These are phyloP conservation scores for Oreotragus oreotragus DNA, from an alignment of 2,113 vertebrate species.

Conservation along the genomic window DNA sequence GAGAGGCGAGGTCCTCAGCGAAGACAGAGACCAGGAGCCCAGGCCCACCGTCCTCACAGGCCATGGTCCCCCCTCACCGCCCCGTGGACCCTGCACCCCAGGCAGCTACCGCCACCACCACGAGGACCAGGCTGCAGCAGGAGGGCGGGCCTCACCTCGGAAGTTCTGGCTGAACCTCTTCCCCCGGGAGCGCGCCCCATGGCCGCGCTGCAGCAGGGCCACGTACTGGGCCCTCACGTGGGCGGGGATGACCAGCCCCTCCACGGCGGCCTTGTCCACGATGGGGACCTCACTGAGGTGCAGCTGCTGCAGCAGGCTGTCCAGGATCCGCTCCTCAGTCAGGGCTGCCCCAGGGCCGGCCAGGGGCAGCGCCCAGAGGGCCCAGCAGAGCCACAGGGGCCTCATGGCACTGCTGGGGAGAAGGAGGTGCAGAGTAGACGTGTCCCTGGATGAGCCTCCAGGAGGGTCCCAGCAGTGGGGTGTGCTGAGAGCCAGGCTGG, in stretches of 20 bases:
- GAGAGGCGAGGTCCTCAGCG: background rate
- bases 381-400: slow-evolving; percentile 52
- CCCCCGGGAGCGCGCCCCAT: background rate
- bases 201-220: slow-evolving; percentile 35
- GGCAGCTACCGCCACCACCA: fast-evolving
- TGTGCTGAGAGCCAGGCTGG: background rate
- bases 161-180: slow-evolving; percentile 64
- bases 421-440: fast-evolving
- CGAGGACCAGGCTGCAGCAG: too few relatives aligned
- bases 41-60: background rate
- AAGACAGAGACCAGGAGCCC: background rate
- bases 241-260: background rate
- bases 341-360: background rate
- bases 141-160: slow-evolving; percentile 30
- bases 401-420: background rate
- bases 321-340: background rate
- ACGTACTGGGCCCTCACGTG: slow-evolving; percentile 54
- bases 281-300: background rate
- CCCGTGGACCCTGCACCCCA: background rate
- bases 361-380: background rate
- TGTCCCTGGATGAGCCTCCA: background rate
- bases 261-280: background rate
- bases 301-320: slow-evolving; percentile 55
- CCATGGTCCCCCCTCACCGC: background rate
- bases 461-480: background rate